Evolutionary conservation across 2,888 invertebrate species (phyloP), one percentile per base, ranked within the genome.

Genomic region (Cephus runcator): DNA sequence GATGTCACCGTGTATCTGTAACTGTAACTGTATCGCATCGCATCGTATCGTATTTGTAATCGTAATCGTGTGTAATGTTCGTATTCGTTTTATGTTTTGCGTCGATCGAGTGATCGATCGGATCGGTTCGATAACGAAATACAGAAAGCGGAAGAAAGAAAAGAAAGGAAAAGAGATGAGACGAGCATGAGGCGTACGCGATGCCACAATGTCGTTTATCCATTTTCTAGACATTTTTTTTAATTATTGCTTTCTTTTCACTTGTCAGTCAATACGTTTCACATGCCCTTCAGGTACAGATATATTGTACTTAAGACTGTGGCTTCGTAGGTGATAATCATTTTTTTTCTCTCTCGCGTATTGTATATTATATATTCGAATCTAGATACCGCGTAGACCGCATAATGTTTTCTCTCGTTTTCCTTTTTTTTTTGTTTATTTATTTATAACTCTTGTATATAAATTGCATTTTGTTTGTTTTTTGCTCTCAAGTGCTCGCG

Each of bases 281-380:
- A 82, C 80, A 85, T 87, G 84, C 84, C 81, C 87, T 88, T 80
- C 86, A 86, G 86, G 81, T 87, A 87, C 88, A 88, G 88, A 88
- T 87, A 89, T 85, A 84, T 88, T 84, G 90, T 90, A 90, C 89
- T 90, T 89, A 88, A 90, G 86, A 87, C 87, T 87, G 88, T 86
- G 86, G 86, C 86, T 87, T 88, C 82, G 81, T 86, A 84, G 83
- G 83, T 81, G 85, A 81, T 84, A 84, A 83, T 85, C 76, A 76
- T 69, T 78, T 73, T 73, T 75, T 76, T 77, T 34, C 76, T 81
- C 15, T 33, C 33, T 34, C 71, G 77, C 74, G 77, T 77, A 76
- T 73, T 81, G 75, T 76, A 74, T 77, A 75, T 81, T 56, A 56
- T 56, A 56, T 83, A 82, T 83, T 82, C 85, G 81, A 80, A 85